Conservation (phyloP, 2,113 vertebrate species). For the Xiphorhynchus elegans region DNA sequence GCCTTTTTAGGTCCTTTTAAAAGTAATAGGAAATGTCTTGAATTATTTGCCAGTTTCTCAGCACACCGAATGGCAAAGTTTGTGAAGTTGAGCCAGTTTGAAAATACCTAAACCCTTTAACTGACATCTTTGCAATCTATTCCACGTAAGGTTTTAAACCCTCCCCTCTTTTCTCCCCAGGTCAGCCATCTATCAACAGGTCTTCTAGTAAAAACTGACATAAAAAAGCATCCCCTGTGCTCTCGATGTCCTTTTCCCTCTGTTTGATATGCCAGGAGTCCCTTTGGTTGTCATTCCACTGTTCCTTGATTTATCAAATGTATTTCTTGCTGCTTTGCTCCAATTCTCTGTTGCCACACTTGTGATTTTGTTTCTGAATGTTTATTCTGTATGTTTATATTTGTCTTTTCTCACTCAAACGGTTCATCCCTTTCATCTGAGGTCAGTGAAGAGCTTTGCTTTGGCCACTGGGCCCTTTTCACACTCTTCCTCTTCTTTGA, state of each 20-base stretch:
- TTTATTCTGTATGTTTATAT: background rate
- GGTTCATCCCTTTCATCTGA: background rate
- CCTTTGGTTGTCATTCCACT: background rate
- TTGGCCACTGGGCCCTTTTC: background rate
- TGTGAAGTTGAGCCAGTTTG: background rate
- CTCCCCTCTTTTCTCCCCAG: background rate
- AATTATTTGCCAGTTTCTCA: background rate
- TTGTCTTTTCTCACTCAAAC: background rate
- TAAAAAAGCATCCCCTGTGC: background rate
- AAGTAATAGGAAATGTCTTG: background rate
- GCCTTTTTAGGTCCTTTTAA: background rate
- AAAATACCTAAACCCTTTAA: background rate
- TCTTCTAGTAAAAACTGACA: background rate
- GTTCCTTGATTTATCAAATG: background rate
- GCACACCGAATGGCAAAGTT: background rate
- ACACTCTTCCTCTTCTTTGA: background rate
- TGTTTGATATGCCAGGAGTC: background rate
- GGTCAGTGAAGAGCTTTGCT: background rate
- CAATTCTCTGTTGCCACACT: background rate
- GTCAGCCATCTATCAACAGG: background rate
- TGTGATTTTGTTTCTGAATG: slow-evolving; percentile 1
- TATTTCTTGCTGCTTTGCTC: slow-evolving; percentile 1
- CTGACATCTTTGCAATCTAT: background rate
- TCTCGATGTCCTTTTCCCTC: background rate
- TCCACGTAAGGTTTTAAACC: background rate